Percentiles rank a stretch among this genome's conserved stretches.
These are phyloP conservation scores for Contarinia nasturtii DNA, from an alignment of 1,140 invertebrate genomes.

Conservation along the genomic window DNA sequence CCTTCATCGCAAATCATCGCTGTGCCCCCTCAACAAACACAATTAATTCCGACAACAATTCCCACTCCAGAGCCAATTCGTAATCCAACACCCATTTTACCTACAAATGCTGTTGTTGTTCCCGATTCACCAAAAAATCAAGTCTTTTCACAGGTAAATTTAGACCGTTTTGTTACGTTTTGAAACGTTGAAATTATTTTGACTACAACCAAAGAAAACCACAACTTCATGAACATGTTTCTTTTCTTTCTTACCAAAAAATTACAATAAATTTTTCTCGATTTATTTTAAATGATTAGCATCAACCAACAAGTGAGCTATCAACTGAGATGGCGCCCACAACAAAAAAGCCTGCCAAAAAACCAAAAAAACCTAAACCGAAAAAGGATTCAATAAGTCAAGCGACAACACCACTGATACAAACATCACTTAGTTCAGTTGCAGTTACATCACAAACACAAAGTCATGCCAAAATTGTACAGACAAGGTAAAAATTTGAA, in stretches of 20 bases:
- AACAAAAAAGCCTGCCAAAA: conserved; percentile 1
- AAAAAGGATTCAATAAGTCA: conserved; percentile 1
- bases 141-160: not conserved
- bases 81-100: conserved; percentile 12
- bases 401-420: conserved; percentile 11
- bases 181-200: no score
- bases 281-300: not conserved
- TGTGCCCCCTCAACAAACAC: conserved; percentile 6
- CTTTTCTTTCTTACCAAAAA: no score
- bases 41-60: conserved; percentile 12
- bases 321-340: not conserved
- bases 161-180: not conserved
- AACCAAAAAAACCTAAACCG: conserved; percentile 3
- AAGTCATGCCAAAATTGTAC: conserved; percentile 8
- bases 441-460: conserved; percentile 12
- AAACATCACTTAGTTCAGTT: conserved; percentile 16
- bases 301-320: not conserved
- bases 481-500: no score
- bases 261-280: no score
- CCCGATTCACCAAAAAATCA: not conserved
- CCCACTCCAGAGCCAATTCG: conserved; percentile 16
- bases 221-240: no score
- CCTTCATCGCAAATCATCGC: conserved; percentile 1
- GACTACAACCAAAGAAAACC: no score
- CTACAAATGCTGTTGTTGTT: conserved; percentile 1